phyloP scores from a whole-genome alignment of 2,797 vertebrate genomes.

The Syncerus caffer region DNA sequence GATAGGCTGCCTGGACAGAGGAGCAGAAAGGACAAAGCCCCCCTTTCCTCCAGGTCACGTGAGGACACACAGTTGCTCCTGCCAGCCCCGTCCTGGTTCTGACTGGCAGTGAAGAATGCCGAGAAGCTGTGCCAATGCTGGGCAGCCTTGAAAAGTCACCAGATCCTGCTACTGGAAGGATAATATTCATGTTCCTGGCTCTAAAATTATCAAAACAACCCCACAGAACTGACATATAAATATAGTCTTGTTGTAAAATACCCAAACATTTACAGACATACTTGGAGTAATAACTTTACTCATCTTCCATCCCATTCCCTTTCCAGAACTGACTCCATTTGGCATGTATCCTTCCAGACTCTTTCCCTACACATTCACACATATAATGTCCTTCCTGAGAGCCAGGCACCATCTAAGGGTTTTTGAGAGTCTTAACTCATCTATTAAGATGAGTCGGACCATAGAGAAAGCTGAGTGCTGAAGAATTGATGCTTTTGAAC shows the following conservation, averaged over 20 bases:
- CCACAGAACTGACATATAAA: background rate
- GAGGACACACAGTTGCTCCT: background rate
- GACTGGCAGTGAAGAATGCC: background rate
- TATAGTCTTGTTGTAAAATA: background rate
- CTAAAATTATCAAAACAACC: background rate
- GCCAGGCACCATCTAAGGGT: background rate
- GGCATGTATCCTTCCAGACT: background rate
- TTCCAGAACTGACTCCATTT: background rate
- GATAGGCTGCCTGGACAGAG: background rate
- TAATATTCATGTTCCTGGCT: background rate
- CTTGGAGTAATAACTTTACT: background rate
- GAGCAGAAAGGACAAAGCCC: background rate
- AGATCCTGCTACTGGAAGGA: background rate
- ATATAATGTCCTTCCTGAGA: background rate
- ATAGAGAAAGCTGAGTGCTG: accelerated
- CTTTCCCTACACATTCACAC: background rate
- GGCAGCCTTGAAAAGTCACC: background rate
- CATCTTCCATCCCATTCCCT: background rate
- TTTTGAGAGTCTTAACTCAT: background rate
- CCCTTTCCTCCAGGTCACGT: background rate
- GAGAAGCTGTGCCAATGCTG: background rate
- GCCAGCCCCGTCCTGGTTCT: background rate
- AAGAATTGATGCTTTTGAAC: background rate
- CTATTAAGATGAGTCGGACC: background rate
- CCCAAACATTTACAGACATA: background rate